These are phyloP conservation scores for Coregonus clupeaformis DNA, from an alignment of 2,113 vertebrate genomes.

Conservation along the genomic window DNA sequence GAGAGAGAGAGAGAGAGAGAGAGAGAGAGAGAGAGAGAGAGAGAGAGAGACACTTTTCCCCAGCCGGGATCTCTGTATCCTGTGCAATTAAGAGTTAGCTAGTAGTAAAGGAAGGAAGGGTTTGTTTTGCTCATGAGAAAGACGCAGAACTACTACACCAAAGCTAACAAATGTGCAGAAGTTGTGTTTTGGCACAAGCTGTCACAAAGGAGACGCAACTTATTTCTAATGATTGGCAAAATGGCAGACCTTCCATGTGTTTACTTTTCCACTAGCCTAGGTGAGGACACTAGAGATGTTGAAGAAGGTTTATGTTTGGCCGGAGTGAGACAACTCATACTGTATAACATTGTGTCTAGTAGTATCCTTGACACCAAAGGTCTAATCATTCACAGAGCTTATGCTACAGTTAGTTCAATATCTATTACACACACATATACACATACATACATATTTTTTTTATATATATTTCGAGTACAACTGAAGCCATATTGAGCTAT, in stretches of 20 bases:
- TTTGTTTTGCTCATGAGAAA: constrained; percentile 42
- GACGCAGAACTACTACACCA: constrained; percentile 12
- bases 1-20: neutral
- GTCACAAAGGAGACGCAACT: neutral
- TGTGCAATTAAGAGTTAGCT: constrained; percentile 55
- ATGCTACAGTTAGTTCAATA: too few species aligned
- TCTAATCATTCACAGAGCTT: too few species aligned
- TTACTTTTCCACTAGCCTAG: neutral
- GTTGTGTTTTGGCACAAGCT: neutral
- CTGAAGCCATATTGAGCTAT: neutral
- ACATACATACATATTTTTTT: too few species aligned
- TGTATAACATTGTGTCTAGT: too few species aligned
- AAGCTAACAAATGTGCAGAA: constrained; percentile 7
- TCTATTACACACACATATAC: too few species aligned
- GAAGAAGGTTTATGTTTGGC: neutral
- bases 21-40: neutral
- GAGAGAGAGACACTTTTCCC: constrained; percentile 23
- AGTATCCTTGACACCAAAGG: too few species aligned
- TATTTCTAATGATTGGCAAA: neutral
- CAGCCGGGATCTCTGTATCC: constrained; percentile 43
- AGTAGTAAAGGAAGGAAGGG: constrained; percentile 42
- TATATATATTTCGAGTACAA: too few species aligned
- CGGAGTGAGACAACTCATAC: too few species aligned
- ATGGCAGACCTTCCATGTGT: neutral
- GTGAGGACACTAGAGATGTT: too few species aligned